Conservation (phyloP, 2,888 invertebrate species). For the Nephrotoma appendiculata region DNA sequence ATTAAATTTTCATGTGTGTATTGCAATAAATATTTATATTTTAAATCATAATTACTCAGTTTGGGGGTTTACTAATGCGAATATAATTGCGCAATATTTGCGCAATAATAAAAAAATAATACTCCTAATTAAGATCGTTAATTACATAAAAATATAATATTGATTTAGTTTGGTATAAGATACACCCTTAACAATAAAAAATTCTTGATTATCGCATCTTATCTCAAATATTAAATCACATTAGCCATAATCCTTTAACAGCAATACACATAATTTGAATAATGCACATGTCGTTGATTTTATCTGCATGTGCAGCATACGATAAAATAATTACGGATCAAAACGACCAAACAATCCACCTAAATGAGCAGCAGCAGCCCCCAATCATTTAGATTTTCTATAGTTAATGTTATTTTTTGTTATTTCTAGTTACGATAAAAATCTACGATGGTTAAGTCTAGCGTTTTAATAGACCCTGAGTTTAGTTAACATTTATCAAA, state of each 20-base stretch:
- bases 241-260: neutral
- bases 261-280: neutral
- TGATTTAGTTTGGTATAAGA: neutral
- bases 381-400: neutral
- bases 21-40: too few species aligned
- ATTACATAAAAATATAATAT: neutral
- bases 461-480: neutral
- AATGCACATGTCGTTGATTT: neutral
- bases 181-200: neutral
- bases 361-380: neutral
- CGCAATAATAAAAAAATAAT: too few species aligned
- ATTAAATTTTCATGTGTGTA: too few species aligned
- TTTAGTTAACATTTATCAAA: neutral
- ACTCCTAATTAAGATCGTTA: too few species aligned
- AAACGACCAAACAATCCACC: neutral
- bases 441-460: neutral
- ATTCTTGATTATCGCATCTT: neutral
- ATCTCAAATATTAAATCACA: neutral
- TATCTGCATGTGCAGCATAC: neutral
- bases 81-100: too few species aligned
- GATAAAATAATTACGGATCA: neutral
- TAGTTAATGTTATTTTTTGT: neutral
- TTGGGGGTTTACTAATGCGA: too few species aligned
- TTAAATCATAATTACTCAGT: too few species aligned
- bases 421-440: neutral